Conservation (phyloP, 2,113 vertebrate genomes). For the Falcunculus frontatus region DNA sequence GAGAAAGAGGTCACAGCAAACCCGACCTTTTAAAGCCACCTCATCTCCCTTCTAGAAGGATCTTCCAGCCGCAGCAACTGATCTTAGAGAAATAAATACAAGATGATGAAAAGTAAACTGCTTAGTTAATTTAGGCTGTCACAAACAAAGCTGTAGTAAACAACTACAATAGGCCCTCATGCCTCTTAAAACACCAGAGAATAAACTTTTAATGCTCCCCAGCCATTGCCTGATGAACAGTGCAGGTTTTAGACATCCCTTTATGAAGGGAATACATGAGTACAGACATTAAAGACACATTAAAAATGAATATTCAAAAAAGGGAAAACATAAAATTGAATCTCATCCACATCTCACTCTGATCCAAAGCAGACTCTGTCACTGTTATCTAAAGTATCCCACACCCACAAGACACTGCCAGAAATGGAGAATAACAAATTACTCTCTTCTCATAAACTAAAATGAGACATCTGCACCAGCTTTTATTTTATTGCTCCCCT, state of each 20-base stretch:
- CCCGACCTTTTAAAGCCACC: not conserved
- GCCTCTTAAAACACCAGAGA: not conserved
- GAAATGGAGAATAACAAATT: not conserved
- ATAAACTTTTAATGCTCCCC: not conserved
- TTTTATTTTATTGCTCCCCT: not conserved
- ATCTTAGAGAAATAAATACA: not conserved
- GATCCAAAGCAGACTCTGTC: not conserved
- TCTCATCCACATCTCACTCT: not conserved
- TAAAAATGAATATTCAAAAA: not conserved
- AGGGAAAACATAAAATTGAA: not conserved
- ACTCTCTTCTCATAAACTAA: not conserved
- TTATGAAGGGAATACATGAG: not conserved
- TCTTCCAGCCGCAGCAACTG: not conserved
- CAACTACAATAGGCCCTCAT: not conserved
- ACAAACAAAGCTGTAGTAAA: conserved; percentile 4
- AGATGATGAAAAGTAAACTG: conserved; percentile 4
- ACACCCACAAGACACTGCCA: not conserved
- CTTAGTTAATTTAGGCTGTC: conserved; percentile 1
- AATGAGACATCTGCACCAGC: not conserved
- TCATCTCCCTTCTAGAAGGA: not conserved
- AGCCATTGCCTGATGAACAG: not conserved
- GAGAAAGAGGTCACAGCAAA: not conserved
- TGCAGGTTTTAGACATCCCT: not conserved
- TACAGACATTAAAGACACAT: not conserved
- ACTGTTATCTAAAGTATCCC: not conserved